Conservation (phyloP, 2,888 invertebrate species). For the Iphiclides podalirius region DNA sequence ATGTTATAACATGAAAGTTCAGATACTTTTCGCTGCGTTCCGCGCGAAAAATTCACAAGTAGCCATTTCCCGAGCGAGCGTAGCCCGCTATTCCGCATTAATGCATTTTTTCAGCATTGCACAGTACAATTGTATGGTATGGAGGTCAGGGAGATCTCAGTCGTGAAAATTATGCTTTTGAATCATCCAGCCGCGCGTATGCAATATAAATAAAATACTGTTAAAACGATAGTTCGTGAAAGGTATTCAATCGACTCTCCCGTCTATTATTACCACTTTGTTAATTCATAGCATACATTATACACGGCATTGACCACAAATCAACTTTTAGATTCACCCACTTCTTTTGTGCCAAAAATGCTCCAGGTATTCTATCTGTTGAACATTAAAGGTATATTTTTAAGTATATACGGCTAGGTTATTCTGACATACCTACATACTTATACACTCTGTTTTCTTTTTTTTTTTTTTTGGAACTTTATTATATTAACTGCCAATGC, state of each 20-base stretch:
- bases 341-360: neutral
- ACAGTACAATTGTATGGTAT: slow-evolving; percentile 13
- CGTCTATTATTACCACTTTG: slow-evolving; percentile 7
- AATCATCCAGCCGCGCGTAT: slow-evolving; percentile 11
- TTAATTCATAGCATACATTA: neutral
- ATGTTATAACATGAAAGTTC: slow-evolving; percentile 1
- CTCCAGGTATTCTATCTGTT: slow-evolving; percentile 1
- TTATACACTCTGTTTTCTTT: no score
- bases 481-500: no score
- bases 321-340: neutral
- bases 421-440: no score
- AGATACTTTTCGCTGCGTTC: slow-evolving; percentile 1
- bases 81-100: slow-evolving; percentile 8
- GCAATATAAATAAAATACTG: slow-evolving; percentile 9
- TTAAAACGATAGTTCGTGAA: slow-evolving; percentile 3
- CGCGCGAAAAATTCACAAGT: slow-evolving; percentile 12
- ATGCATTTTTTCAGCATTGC: slow-evolving; percentile 15
- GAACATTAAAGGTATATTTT: neutral
- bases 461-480: no score
- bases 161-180: slow-evolving; percentile 15
- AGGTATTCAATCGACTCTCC: slow-evolving; percentile 7
- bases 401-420: no score
- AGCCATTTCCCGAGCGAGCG: slow-evolving; percentile 15
- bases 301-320: neutral
- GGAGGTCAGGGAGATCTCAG: slow-evolving; percentile 19